A percentile compares a stretch with the other conserved stretches of the same genome.
These are phyloP conservation scores for Platysteira castanea DNA, from an alignment of 2,113 vertebrate genomes.

Conservation along the genomic window DNA sequence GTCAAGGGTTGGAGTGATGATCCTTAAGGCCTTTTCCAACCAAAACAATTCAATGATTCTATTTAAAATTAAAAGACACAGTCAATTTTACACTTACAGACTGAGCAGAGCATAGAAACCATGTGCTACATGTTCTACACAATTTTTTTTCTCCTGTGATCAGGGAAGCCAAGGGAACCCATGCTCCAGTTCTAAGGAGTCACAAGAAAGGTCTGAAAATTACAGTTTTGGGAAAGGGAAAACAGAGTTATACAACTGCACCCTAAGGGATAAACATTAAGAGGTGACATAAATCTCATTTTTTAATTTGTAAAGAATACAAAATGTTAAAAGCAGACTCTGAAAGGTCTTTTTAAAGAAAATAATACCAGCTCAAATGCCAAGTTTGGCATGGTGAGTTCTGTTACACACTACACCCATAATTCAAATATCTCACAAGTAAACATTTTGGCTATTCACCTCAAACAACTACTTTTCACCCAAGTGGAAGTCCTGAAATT, in stretches of 20 bases:
- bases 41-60: accelerated
- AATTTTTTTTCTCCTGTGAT: neutral
- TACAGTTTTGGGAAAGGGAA: neutral
- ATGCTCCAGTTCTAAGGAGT: neutral
- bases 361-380: neutral
- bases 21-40: neutral
- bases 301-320: neutral
- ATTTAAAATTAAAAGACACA: neutral
- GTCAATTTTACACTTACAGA: neutral
- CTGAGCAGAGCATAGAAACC: neutral
- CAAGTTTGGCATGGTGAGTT: accelerated
- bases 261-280: neutral
- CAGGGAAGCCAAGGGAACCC: neutral
- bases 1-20: neutral
- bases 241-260: neutral
- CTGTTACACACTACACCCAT: neutral
- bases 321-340: neutral
- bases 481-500: neutral
- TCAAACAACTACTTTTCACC: neutral
- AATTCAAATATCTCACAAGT: neutral
- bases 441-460: neutral
- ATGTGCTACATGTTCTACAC: neutral
- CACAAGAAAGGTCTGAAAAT: neutral
- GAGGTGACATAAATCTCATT: neutral
- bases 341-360: neutral